Percentiles rank a stretch among this genome's conserved stretches.
Conservation (phyloP, 2,797 vertebrate genomes). For the Falco columbarius region DNA sequence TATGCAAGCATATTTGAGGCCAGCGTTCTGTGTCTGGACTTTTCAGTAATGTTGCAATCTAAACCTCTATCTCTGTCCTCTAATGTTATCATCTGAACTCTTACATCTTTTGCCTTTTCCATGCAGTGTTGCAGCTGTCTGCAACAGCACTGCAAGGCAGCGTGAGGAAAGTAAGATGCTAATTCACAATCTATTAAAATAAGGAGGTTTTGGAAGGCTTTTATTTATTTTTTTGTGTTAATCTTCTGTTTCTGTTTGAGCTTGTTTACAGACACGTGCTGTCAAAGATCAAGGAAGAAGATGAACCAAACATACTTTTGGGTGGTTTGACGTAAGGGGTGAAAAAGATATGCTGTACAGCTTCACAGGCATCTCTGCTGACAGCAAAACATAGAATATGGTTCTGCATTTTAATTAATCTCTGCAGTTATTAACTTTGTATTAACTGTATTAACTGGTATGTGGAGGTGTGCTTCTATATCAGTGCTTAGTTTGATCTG, state of each 20-base stretch:
- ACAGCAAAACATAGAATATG: neutral
- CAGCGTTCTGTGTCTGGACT: neutral
- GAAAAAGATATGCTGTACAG: neutral
- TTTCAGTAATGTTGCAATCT: neutral
- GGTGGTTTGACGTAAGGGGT: neutral
- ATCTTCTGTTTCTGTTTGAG: neutral
- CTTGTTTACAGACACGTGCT: neutral
- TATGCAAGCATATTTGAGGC: rapidly evolving
- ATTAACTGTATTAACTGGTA: neutral
- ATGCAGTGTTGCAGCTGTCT: neutral
- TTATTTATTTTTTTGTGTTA: neutral
- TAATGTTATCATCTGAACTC: neutral
- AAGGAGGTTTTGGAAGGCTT: neutral
- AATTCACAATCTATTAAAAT: neutral
- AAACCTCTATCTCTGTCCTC: neutral
- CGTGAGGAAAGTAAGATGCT: rapidly evolving
- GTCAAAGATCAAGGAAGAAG: neutral
- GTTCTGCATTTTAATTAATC: neutral
- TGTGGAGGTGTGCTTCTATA: neutral
- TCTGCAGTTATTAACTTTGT: neutral
- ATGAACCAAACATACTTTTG: neutral
- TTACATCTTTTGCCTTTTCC: neutral
- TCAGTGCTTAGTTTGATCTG: neutral
- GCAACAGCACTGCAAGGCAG: neutral
- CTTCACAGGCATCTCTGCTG: neutral